Evolutionary conservation across 2,888 invertebrate species (phyloP), one percentile per base, ranked within the genome.

Genomic region (Catocala fraxini): DNA sequence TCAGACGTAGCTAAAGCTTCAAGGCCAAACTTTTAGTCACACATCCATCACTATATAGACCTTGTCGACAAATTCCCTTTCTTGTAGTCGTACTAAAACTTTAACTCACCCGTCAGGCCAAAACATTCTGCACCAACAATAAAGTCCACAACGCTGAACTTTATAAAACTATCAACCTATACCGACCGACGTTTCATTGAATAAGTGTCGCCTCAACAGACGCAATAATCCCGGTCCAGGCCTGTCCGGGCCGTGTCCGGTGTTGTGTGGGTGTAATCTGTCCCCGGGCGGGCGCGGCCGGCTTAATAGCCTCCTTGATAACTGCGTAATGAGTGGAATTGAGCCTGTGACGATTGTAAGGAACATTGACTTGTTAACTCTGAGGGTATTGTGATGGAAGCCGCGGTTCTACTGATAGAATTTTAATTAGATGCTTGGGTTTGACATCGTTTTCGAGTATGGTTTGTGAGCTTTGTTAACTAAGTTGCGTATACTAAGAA

Each of bases 291-390:
- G 47, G 43, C 49, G 45, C 54, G 47, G 52, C 47, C 6, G 42
- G 59, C 45, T 58, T 69, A 66, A 63, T 69, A 70, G 63, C 54
- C 51, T 59, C 60, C 56, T 56, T 75, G 64, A 69, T 74, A 59
- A 60, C 64, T 58, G 59, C 63, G 49, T 62, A 70, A 70, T 65
- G 58, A 70, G 60, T 42, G 64, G 45, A 49, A 57, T 39, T 33
- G 49, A 52, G 35, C 43, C 57, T 34, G 13, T 49, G 45, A 39
- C 42, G 34, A 48, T 47, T 52, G 47, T 49, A 35, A 49, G 13
- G 42, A 46, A 62, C 57, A 47, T 48, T 54, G 47, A 15, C 47
- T 56, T 10, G 43, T 39, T 45, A 49, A 53, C 56, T 33, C 12
- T 25, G 6, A 3, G 52, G 47, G 51, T 42, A 46, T 42, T 5